Conservation (phyloP, 2,797 vertebrate genomes). For the Zenarchopterus dispar region DNA sequence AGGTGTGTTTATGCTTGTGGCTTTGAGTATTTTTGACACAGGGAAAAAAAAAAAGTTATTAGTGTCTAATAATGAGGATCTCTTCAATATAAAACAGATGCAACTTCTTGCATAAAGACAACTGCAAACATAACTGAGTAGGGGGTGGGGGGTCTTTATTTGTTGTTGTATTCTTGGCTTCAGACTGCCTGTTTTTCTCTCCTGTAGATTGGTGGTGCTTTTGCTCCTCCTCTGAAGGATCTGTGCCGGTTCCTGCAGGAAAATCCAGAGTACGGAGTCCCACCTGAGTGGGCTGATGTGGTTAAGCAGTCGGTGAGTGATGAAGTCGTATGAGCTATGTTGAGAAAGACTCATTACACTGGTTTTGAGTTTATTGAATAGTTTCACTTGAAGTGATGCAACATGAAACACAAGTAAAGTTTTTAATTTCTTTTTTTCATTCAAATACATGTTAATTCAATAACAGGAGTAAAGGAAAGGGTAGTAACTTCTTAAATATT, state of each 20-base stretch:
- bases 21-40: background rate
- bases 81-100: background rate
- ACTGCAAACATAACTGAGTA: background rate
- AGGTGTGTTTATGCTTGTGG: conserved; percentile 79
- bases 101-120: background rate
- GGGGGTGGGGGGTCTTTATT: too few species aligned
- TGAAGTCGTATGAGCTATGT: too few species aligned
- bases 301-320: conserved; percentile 97
- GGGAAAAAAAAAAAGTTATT: too few species aligned
- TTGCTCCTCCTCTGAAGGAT: conserved; percentile 97
- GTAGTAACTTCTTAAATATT: too few species aligned
- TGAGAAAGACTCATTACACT: too few species aligned
- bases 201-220: conserved; percentile 94
- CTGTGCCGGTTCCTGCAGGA: conserved; percentile 96
- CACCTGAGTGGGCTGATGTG: conserved; percentile 97
- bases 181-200: conserved; percentile 39
- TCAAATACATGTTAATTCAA: too few species aligned
- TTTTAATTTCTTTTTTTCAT: too few species aligned
- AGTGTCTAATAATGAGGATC: too few species aligned
- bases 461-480: too few species aligned
- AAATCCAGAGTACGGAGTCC: conserved; percentile 98
- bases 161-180: conserved; percentile 2
- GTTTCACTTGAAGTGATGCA: conserved; percentile 1
- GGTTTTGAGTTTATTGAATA: background rate
- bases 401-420: background rate